Conservation (phyloP, 2,888 invertebrate species). For the Dilophus febrilis region DNA sequence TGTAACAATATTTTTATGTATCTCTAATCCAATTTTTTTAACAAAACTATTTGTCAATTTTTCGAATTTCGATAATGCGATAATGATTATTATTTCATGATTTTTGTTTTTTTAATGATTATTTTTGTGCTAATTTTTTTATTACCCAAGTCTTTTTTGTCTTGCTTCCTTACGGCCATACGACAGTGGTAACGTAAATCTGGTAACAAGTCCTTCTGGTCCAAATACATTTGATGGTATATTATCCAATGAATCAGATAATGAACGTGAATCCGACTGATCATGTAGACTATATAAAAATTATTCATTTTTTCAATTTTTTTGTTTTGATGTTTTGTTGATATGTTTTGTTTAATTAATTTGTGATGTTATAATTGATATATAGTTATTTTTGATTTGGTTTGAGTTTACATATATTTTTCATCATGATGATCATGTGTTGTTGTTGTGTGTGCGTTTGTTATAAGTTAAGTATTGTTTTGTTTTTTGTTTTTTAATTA, state of each 20-base stretch:
- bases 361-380: too few species aligned
- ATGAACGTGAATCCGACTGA: conserved; percentile 31
- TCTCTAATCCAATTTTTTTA: too few species aligned
- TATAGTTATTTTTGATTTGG: too few species aligned
- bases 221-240: conserved; percentile 37
- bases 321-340: conserved; percentile 10
- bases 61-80: too few species aligned
- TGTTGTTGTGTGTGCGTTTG: too few species aligned
- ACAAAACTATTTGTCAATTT: too few species aligned
- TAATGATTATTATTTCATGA: not conserved
- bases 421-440: too few species aligned
- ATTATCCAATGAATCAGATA: conserved; percentile 41
- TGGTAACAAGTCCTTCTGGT: conserved; percentile 41
- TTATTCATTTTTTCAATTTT: conserved; percentile 8
- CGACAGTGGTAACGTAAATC: conserved; percentile 56
- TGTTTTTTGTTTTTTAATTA: not conserved
- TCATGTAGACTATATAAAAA: conserved; percentile 27
- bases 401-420: too few species aligned
- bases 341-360: too few species aligned
- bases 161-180: conserved; percentile 61
- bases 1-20: too few species aligned
- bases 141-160: conserved; percentile 70
- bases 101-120: conserved; percentile 8
- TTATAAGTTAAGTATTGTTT: too few species aligned
- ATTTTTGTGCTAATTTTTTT: conserved; percentile 6